Evolutionary conservation across 2,797 vertebrate genomes (phyloP), one percentile per base, ranked within the genome.

Genomic region (Choloepus didactylus): DNA sequence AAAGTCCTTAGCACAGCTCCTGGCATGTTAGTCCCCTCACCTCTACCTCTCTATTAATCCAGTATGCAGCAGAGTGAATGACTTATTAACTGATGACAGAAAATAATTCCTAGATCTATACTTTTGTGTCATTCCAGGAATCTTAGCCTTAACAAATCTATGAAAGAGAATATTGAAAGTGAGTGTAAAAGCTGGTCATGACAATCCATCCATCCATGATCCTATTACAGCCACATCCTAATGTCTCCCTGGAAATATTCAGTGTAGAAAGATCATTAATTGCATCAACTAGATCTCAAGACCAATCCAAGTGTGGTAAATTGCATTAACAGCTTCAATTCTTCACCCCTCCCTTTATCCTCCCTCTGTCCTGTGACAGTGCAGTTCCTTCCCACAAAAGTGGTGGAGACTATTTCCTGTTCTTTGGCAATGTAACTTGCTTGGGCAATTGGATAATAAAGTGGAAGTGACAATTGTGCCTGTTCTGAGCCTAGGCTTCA

Each of bases 21-120:
- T 2, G 23, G n/a, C 29, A 9, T 0, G 23, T 81, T 35, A 35
- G 35, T 35, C 35, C 35, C 44, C 41, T 54, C 60, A 12, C 23
- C 5, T 14, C 11, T 3, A 2, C 0, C 18, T 60, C 35, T 27
- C 29, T 21, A 2, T 9, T 67, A 88, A 8, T 35, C 23, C 18
- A 0, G 18, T 27, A 23, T 0, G 1, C 2, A 7, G 54, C n/a
- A 81, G 21, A 4, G n/a, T 4, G 15, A 16, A 1, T 21, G 10
- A 16, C 41, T 27, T 54, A 21, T 25, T 14, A 44, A 31, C 6
- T 11, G 23, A 3, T 16, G 38, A 35, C 4, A 38, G 44, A 41
- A 67, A 66, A 35, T 4, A 46, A 31, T 35, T 6, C 38, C 41
- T 38, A 80, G 46, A n/a, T 25, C 14, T 16, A 25, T 51, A 56